These are phyloP conservation scores for Drosophila merina DNA, from an alignment of 2,888 invertebrate genomes.

Conservation along the genomic window DNA sequence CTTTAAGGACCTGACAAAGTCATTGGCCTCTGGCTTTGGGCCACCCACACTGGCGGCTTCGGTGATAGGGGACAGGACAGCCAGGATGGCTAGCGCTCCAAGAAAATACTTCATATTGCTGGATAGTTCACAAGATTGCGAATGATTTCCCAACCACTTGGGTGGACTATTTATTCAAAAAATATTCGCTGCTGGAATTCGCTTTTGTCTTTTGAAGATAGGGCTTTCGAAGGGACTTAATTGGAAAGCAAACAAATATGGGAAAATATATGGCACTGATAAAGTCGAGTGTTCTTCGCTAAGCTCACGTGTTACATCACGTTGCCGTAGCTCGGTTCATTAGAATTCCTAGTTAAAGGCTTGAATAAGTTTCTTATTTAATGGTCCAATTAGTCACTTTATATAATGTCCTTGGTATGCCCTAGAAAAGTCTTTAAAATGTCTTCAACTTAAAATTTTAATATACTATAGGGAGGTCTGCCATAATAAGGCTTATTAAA, in stretches of 20 bases:
- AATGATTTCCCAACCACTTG: constrained; percentile 51
- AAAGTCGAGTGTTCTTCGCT: constrained; percentile 19
- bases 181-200: constrained; percentile 6
- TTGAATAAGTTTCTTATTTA: background rate
- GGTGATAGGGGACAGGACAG: constrained; percentile 38
- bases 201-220: constrained; percentile 28
- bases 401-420: background rate
- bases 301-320: constrained; percentile 25
- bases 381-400: background rate
- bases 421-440: background rate
- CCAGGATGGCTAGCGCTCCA: constrained; percentile 35
- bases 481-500: background rate
- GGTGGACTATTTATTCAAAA: constrained; percentile 58
- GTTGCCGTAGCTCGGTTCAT: constrained; percentile 6
- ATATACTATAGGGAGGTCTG: background rate
- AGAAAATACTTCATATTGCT: constrained; percentile 53
- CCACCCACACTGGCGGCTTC: constrained; percentile 35
- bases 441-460: background rate
- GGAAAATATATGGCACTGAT: constrained; percentile 43
- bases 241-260: constrained; percentile 49
- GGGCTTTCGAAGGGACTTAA: constrained; percentile 22
- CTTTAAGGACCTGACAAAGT: constrained; percentile 38
- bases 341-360: constrained; percentile 4
- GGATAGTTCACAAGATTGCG: constrained; percentile 38
- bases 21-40: constrained; percentile 28